Evolutionary conservation across 2,113 vertebrate genomes (phyloP).

Genomic region (Oncorhynchus masou): DNA sequence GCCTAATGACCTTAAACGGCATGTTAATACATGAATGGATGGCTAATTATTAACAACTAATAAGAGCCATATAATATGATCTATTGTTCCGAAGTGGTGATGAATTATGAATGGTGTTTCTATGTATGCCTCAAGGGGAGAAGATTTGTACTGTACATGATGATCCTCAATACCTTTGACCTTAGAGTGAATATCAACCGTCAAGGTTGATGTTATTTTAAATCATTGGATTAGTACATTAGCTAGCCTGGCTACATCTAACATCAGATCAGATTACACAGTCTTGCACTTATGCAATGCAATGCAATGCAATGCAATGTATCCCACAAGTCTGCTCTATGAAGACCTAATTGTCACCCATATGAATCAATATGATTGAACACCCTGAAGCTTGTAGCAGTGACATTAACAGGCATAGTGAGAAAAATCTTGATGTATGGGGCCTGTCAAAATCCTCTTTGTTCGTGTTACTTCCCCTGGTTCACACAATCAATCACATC

Average conservation of each 20-base stretch:
- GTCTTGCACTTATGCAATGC: too few relatives aligned
- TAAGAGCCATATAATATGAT: constrained; percentile 19
- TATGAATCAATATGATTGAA: constrained; percentile 43
- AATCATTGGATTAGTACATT: too few relatives aligned
- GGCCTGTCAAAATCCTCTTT: constrained; percentile 49
- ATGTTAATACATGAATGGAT: constrained; percentile 32
- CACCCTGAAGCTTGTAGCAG: constrained; percentile 23
- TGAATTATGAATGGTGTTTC: constrained; percentile 29
- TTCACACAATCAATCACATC: constrained; percentile 50
- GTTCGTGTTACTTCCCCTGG: constrained; percentile 39
- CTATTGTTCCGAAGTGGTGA: constrained; percentile 37
- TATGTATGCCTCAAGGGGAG: constrained; percentile 9
- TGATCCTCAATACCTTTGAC: too few relatives aligned
- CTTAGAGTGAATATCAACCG: background rate
- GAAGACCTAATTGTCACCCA: constrained; percentile 14
- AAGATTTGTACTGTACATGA: background rate
- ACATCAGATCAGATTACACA: background rate
- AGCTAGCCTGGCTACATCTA: too few relatives aligned
- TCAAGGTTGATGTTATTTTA: background rate
- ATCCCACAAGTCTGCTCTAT: background rate
- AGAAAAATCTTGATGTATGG: constrained; percentile 52
- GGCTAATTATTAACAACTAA: constrained; percentile 39
- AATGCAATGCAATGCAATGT: background rate
- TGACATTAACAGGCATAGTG: constrained; percentile 39
- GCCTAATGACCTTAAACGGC: constrained; percentile 31